phyloP scores from a whole-genome alignment of 2,888 invertebrate species.

The Thysanoteuthis rhombus region DNA sequence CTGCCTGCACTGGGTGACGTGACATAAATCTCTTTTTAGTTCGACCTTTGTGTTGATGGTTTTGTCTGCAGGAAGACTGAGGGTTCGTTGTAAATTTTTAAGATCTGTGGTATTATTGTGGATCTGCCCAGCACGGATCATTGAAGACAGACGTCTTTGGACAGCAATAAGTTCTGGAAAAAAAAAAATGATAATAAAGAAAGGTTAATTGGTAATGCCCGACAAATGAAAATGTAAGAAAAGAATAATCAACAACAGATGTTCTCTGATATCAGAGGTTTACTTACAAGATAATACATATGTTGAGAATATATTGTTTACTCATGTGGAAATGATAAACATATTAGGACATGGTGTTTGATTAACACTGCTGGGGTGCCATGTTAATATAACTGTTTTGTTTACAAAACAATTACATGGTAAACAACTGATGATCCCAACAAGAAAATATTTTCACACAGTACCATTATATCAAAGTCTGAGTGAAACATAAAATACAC shows the following conservation, averaged over 20 bases:
- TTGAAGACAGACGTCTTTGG: slow-evolving; percentile 12
- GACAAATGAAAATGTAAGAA: not conserved
- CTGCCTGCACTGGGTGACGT: not conserved
- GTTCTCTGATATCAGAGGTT: not conserved
- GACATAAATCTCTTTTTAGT: not conserved
- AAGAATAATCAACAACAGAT: not conserved
- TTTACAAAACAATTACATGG: too few relatives aligned
- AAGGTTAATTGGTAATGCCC: not conserved
- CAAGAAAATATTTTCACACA: too few relatives aligned
- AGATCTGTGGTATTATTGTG: not conserved
- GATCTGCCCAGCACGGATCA: not conserved
- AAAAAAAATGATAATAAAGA: not conserved
- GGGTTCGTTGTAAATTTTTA: not conserved
- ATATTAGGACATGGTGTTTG: too few relatives aligned
- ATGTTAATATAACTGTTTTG: too few relatives aligned
- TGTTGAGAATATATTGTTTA: too few relatives aligned
- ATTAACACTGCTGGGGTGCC: too few relatives aligned
- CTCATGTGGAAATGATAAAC: too few relatives aligned
- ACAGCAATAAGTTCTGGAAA: slow-evolving; percentile 12
- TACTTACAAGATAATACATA: not conserved
- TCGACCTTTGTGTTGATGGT: not conserved
- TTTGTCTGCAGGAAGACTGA: not conserved
- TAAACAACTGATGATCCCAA: too few relatives aligned
- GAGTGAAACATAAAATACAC: too few relatives aligned
- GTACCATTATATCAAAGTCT: too few relatives aligned